phyloP scores from a whole-genome alignment of 2,797 vertebrate genomes.

The Psittacula echo region DNA sequence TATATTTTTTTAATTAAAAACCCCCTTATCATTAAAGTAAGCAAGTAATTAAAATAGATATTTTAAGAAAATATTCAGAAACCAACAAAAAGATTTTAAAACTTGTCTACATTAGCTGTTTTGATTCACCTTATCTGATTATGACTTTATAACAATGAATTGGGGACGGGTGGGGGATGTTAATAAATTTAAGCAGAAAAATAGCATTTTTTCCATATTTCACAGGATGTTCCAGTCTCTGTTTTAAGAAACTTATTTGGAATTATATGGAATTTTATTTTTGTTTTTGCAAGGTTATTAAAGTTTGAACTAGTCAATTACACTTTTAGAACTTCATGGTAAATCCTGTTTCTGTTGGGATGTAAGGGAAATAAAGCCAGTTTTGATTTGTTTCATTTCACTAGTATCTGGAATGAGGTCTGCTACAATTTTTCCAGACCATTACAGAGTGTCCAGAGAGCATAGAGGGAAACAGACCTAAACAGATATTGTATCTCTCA shows the following conservation, averaged over 20 bases:
- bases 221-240: background rate
- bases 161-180: accelerated
- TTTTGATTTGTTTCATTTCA: background rate
- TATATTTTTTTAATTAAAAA: background rate
- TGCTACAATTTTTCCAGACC: background rate
- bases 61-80: background rate
- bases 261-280: background rate
- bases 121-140: background rate
- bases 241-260: background rate
- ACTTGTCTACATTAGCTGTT: background rate
- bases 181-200: background rate
- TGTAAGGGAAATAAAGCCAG: background rate
- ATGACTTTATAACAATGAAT: background rate
- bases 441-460: background rate
- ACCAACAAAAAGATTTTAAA: background rate
- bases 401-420: background rate
- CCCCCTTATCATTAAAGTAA: background rate
- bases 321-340: background rate
- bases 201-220: background rate
- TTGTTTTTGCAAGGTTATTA: background rate
- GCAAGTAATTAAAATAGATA: background rate
- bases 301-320: background rate
- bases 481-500: background rate
- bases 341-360: background rate
- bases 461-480: background rate